Evolutionary conservation across 2,113 vertebrate genomes (phyloP).

Genomic region (Poicephalus gulielmi): DNA sequence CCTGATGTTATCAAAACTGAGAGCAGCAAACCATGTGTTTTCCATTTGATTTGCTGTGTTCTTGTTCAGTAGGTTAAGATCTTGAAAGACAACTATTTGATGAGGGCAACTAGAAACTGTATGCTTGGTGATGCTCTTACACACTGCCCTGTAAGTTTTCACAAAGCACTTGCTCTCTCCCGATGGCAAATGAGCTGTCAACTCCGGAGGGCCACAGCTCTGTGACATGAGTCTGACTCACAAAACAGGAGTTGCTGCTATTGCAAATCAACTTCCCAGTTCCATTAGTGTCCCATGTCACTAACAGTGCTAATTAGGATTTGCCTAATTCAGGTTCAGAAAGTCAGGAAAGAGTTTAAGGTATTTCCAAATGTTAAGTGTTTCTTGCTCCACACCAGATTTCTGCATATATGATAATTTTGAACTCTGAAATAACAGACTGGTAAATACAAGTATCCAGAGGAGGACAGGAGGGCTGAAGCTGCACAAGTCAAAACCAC

Average conservation of each 20-base stretch:
- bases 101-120: background rate
- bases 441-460: background rate
- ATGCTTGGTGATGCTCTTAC: background rate
- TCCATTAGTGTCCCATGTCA: background rate
- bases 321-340: background rate
- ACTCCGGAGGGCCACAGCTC: background rate
- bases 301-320: background rate
- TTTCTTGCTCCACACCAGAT: background rate
- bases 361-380: background rate
- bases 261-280: background rate
- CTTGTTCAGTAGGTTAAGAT: constrained; percentile 51
- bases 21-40: constrained; percentile 11
- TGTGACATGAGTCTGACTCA: background rate
- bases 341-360: background rate
- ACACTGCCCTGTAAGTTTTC: background rate
- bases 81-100: constrained; percentile 27
- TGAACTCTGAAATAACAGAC: background rate
- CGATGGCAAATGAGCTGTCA: background rate
- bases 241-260: background rate
- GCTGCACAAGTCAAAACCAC: background rate
- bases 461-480: background rate
- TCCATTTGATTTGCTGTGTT: constrained; percentile 29
- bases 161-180: background rate
- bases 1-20: constrained; percentile 38
- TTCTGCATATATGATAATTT: background rate